Conservation (phyloP, 2,113 vertebrate species). For the Mesembrinibis cayennensis region DNA sequence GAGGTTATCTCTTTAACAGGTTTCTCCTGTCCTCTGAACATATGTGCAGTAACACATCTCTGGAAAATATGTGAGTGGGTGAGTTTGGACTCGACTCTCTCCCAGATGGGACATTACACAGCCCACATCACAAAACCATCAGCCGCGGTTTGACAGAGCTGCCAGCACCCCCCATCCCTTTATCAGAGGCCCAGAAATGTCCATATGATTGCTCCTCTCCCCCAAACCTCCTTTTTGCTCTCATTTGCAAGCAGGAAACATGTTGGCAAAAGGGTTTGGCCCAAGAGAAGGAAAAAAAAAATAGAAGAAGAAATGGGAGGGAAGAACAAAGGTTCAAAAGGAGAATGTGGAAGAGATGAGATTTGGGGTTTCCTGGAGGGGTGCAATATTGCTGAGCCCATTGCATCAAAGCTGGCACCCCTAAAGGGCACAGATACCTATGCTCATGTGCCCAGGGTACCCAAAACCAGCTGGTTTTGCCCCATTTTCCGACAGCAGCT, state of each 20-base stretch:
- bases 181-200: slow-evolving; percentile 12
- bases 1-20: slow-evolving; percentile 34
- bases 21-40: slow-evolving; percentile 41
- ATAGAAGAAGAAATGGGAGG: neutral
- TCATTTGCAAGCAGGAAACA: neutral
- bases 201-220: neutral
- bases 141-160: neutral
- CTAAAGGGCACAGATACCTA: neutral
- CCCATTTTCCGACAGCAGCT: neutral
- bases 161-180: slow-evolving; percentile 26
- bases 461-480: neutral
- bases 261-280: neutral
- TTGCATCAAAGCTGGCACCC: neutral
- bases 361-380: neutral
- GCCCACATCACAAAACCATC: slow-evolving; percentile 51
- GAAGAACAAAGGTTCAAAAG: neutral
- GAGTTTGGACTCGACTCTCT: slow-evolving; percentile 34
- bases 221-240: neutral
- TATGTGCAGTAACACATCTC: slow-evolving; percentile 29
- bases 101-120: slow-evolving; percentile 53
- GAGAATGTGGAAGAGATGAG: neutral
- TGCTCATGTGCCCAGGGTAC: too few relatives aligned
- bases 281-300: neutral
- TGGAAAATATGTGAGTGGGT: slow-evolving; percentile 60
- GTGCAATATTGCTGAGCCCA: neutral